phyloP scores from a whole-genome alignment of 2,797 vertebrate genomes.

The Labeo calbasu region DNA sequence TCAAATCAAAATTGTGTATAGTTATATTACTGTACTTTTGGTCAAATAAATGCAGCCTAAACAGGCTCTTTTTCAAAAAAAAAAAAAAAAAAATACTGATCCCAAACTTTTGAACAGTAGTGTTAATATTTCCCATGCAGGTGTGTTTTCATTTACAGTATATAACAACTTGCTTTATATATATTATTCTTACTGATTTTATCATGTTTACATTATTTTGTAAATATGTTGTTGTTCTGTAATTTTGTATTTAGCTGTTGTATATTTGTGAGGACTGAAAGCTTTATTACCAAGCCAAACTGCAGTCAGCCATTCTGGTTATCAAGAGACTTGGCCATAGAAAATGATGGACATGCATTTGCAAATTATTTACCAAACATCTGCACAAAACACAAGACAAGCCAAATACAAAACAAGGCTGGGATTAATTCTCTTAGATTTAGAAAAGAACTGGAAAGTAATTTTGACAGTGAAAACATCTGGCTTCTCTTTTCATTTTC shows the following conservation, averaged over 20 bases:
- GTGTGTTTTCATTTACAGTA: not conserved
- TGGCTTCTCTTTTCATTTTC: slow-evolving; percentile 50
- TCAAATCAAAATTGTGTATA: too few species aligned
- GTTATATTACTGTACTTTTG: not conserved
- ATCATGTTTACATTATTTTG: not conserved
- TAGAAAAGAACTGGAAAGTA: slow-evolving; percentile 36
- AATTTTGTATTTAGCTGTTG: not conserved
- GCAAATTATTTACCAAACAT: slow-evolving; percentile 26
- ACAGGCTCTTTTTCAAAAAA: not conserved
- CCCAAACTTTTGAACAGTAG: not conserved
- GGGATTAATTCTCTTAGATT: slow-evolving; percentile 33
- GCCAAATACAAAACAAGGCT: slow-evolving; percentile 31
- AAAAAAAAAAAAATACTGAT: not conserved
- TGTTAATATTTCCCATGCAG: not conserved
- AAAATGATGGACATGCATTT: slow-evolving; percentile 20
- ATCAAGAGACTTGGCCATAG: not conserved
- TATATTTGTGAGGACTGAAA: not conserved
- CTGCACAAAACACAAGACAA: not conserved
- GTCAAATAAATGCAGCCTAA: not conserved
- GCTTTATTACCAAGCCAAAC: not conserved
- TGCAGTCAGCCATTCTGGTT: not conserved
- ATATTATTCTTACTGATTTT: not conserved
- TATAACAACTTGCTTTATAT: not conserved
- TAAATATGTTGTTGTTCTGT: not conserved
- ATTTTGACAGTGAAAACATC: slow-evolving; percentile 61